A percentile compares a stretch with the other conserved stretches of the same genome.
phyloP scores from a whole-genome alignment of 2,797 vertebrate genomes.

The Hipposideros larvatus region DNA sequence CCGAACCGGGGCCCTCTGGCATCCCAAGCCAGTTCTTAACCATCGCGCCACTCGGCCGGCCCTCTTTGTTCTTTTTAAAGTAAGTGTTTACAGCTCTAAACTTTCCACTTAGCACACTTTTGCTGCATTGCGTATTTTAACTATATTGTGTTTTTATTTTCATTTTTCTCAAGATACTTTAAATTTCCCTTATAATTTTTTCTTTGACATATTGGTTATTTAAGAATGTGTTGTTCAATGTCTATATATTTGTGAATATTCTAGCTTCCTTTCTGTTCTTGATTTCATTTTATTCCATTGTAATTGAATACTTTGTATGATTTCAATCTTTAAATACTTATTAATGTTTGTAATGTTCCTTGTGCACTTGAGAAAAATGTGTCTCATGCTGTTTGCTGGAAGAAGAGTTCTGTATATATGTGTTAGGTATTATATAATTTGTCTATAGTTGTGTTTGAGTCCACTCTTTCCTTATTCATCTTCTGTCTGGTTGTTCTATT shows the following conservation, averaged over 20 bases:
- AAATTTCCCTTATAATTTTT: background rate
- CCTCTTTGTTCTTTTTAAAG: background rate
- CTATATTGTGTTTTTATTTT: constrained; percentile 4
- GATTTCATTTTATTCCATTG: constrained; percentile 16
- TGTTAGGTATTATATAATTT: background rate
- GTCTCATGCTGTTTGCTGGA: background rate
- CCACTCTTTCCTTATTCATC: background rate
- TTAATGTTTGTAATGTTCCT: constrained; percentile 13
- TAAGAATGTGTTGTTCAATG: background rate
- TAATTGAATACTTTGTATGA: background rate
- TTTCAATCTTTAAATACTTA: background rate
- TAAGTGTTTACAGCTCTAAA: background rate
- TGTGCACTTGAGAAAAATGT: background rate
- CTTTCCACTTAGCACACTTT: background rate
- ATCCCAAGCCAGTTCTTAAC: too few species aligned
- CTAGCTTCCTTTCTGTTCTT: background rate
- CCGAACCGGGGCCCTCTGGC: too few species aligned
- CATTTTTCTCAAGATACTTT: constrained; percentile 22
- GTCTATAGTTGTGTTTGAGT: background rate
- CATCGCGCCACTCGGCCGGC: too few species aligned
- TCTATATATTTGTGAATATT: background rate
- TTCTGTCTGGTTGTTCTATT: background rate
- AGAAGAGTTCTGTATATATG: background rate
- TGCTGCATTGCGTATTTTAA: background rate
- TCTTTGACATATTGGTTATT: background rate